Base-by-base conservation (phyloP, 2,113 vertebrate genomes). In the Calidris pygmaea region DNA sequence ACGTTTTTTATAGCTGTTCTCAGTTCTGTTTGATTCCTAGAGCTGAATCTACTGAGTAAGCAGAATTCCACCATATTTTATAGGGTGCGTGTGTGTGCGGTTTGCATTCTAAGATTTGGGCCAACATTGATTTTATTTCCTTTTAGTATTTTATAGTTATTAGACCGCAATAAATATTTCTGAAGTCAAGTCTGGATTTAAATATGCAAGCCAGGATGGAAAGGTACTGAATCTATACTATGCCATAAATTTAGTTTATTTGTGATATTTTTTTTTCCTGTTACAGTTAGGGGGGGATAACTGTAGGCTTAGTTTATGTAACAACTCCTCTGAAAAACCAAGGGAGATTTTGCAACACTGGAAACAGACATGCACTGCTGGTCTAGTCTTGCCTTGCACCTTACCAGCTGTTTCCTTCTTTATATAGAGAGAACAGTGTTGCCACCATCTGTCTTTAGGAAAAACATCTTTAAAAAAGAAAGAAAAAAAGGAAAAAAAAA, bases 101-200 rank as follows among this genome's bases (percentile, higher is more conserved):
- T 17, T 75, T 95, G 97, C 97, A 96, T 97, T 88, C 89, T 85
- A 96, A 98, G 93, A 92, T 88, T 73, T 47, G 62, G 82, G 91
- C 95, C 62, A 93, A 95, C 97, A 97, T 95, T 92, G 97, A 98
- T 97, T 96, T 97, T 97, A 90, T 95, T 94, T 97, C 96, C 87
- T 87, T 50, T 87, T 90, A 75, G 92, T 97, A 96, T 97, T 98
- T 98, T 96, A 98, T 92, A 90, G 96, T 95, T 97, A 97, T 93
- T 95, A 93, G 97, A 96, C 77, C 71, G 87, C 89, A 84, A 95
- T 97, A 96, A 91, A 90, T 97, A 97, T 96, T 96, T 89, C 90
- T 76, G 93, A 95, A 83, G 53, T 91, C 81, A 96, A 96, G 52
- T 47, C 63, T 78, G 84, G 90, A 97, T 98, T 98, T 98, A 98